Conservation (phyloP, 92 coral and sea anemone genomes). For the Epizoanthus stellaris region DNA sequence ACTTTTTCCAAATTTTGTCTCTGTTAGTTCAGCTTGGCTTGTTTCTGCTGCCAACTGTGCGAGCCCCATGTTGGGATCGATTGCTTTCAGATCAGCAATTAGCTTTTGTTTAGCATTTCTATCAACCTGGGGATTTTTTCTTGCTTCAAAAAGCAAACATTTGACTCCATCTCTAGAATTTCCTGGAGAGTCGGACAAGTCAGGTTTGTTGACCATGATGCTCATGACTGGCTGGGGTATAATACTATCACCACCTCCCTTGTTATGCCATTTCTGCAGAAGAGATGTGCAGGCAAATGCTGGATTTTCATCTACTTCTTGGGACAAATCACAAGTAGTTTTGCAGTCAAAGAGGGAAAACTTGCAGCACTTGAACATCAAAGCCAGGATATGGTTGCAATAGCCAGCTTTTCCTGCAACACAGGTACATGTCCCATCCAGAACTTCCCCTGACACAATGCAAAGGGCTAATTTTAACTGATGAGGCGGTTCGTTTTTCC, state of each 20-base stretch:
- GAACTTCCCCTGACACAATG: constrained; percentile 51
- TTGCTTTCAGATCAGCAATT: constrained; percentile 17
- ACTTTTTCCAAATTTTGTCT: neutral
- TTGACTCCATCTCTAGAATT: constrained; percentile 43
- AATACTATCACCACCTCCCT: constrained; percentile 52
- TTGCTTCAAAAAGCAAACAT: constrained; percentile 58
- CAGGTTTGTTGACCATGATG: constrained; percentile 50
- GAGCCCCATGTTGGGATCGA: constrained; percentile 57
- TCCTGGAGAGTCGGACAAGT: constrained; percentile 33
- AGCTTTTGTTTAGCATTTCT: constrained; percentile 19
- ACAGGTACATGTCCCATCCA: constrained; percentile 40
- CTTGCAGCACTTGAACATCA: constrained; percentile 62
- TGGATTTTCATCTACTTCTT: constrained; percentile 28
- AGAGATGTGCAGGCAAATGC: constrained; percentile 49
- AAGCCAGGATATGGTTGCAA: constrained; percentile 53
- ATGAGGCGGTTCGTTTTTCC: constrained; percentile 56
- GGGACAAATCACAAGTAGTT: constrained; percentile 30
- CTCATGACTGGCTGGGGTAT: constrained; percentile 48
- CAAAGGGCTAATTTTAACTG: constrained; percentile 45
- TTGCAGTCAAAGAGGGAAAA: constrained; percentile 46
- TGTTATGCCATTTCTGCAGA: constrained; percentile 57
- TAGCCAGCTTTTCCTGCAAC: constrained; percentile 59
- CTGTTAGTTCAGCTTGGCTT: neutral
- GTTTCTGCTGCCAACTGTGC: constrained; percentile 39
- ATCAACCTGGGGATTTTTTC: constrained; percentile 31